phyloP scores from a whole-genome alignment of 2,797 vertebrate species.

The Ambastaia sidthimunki region DNA sequence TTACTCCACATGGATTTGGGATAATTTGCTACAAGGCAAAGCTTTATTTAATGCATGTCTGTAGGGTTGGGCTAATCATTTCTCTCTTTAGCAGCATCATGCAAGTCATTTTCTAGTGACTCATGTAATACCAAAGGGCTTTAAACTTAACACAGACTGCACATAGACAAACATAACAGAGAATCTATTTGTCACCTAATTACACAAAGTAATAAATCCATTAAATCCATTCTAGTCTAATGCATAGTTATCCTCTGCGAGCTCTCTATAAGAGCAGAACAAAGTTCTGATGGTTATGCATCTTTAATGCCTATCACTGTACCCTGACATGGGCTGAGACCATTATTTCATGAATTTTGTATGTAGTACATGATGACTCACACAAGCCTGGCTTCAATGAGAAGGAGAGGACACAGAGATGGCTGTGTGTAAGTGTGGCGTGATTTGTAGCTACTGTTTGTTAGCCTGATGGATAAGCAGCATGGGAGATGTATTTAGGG shows the following conservation, averaged over 20 bases:
- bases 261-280: slow-evolving; percentile 21
- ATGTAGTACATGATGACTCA: slow-evolving; percentile 37
- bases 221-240: background rate
- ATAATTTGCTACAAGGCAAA: slow-evolving; percentile 28
- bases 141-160: slow-evolving; percentile 16
- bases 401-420: background rate
- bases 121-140: slow-evolving; percentile 20
- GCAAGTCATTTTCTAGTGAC: slow-evolving; percentile 29
- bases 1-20: slow-evolving; percentile 28
- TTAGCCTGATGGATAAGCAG: slow-evolving; percentile 35
- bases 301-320: slow-evolving; percentile 53
- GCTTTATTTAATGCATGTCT: slow-evolving; percentile 3
- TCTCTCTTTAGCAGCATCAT: slow-evolving; percentile 1
- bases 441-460: slow-evolving; percentile 37
- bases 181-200: slow-evolving; percentile 9
- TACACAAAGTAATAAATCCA: background rate
- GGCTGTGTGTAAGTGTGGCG: slow-evolving; percentile 19
- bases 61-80: slow-evolving; percentile 1
- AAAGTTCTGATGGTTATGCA: slow-evolving; percentile 38
- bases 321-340: slow-evolving; percentile 39
- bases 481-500: slow-evolving; percentile 20
- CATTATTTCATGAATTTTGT: slow-evolving; percentile 53
- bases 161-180: background rate
- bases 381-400: slow-evolving; percentile 7
- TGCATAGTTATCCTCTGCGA: background rate